Evolutionary conservation across 2,797 vertebrate genomes (phyloP).

Genomic region (Urophycis tenuis): DNA sequence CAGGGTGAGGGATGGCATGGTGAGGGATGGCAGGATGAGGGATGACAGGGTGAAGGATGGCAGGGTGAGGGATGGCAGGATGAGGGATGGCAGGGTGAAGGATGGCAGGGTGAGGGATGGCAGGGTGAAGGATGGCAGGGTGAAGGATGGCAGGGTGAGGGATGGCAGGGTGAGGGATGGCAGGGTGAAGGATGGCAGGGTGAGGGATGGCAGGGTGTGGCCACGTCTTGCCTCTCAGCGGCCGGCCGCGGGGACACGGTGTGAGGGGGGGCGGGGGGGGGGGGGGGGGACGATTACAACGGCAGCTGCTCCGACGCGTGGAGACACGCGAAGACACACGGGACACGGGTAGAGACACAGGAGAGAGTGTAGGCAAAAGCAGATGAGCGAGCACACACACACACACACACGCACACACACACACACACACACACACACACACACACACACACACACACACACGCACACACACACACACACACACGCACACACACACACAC

Average conservation of each 20-base stretch:
- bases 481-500: background rate
- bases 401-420: too few relatives aligned
- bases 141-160: conserved; percentile 20
- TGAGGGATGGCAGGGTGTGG: background rate
- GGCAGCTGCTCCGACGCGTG: conserved; percentile 48
- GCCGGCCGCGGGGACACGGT: too few relatives aligned
- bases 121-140: conserved; percentile 22
- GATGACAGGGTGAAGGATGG: conserved; percentile 19
- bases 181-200: conserved; percentile 22
- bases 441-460: background rate
- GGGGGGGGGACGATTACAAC: conserved; percentile 32
- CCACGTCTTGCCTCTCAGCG: conserved; percentile 38
- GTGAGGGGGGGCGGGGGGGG: too few relatives aligned
- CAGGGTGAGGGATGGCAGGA: conserved; percentile 22
- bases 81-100: conserved; percentile 20
- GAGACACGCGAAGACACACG: conserved; percentile 17
- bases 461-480: background rate
- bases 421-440: too few relatives aligned
- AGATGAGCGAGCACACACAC: conserved; percentile 4
- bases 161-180: conserved; percentile 19
- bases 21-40: conserved; percentile 20
- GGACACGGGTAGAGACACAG: background rate
- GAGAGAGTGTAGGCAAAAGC: conserved; percentile 11
- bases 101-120: conserved; percentile 19
- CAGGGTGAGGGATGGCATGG: conserved; percentile 22